Evolutionary conservation across 1,140 invertebrate species (phyloP), one percentile per base, ranked within the genome.

Genomic region (Octopus sinensis): DNA sequence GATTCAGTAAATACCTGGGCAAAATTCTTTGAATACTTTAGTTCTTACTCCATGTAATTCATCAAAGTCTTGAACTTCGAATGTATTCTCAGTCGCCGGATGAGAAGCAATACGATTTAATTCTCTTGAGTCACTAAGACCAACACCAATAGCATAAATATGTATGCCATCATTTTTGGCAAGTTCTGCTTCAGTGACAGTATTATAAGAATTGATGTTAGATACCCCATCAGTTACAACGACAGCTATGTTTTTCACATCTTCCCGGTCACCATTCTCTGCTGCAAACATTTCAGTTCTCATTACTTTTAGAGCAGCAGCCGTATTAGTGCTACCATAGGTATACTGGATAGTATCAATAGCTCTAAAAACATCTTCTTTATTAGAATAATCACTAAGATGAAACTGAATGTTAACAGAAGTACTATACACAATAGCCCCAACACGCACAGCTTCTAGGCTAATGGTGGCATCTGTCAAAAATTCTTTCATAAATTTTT

Each of bases 221-320:
- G 88, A 89, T 7, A 85, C 82, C 77, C 88, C 88, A 81, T 88
- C 88, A 53, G 88, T 88, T 7, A 88, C 54, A 17, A 88, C 80
- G 30, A 88, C 84, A 17, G 71, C 78, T 53, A 88, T 80, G 81
- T 88, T 86, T 4, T 80, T 53, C 4, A 84, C 85, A 62, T 81
- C 79, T 51, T 84, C 84, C 7, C 87, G 84, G 77, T 87, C 87
- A 71, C 87, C 87, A 76, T 84, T 88, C 1, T 12, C 13, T 43
- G 75, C 17, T 7, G 80, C 83, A 79, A 86, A 88, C 86, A 88
- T 86, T 17, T 82, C 17, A 7, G 80, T 82, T 5, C 80, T 53
- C 85, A 86, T 85, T 13, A 81, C 83, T 12, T 82, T 76, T 6
- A 88, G 79, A 17, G 83, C 86, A 83, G 84, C 86, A 12, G 84